Conservation (phyloP, 2,113 vertebrate species). For the Apaloderma vittatum region DNA sequence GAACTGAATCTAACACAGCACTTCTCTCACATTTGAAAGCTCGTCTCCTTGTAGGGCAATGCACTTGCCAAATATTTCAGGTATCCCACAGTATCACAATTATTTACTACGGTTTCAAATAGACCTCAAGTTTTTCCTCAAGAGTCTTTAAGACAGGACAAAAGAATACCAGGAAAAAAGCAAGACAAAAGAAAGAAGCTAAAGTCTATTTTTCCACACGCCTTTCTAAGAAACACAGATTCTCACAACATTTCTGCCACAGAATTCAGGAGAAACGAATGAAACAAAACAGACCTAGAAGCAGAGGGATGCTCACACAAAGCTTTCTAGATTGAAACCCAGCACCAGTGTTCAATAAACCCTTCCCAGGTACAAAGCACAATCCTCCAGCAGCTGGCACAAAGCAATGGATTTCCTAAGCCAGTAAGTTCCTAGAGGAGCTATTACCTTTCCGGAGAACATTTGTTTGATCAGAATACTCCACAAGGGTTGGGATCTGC, state of each 20-base stretch:
- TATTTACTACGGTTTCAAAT: neutral
- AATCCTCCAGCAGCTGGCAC: neutral
- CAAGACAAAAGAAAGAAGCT: neutral
- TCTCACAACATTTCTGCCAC: neutral
- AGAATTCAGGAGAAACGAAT: neutral
- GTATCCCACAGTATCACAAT: neutral
- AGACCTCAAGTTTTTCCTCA: neutral
- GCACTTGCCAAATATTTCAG: neutral
- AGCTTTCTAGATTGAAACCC: neutral
- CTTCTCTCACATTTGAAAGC: neutral
- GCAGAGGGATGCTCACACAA: neutral
- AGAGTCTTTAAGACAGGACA: neutral
- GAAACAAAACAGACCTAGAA: accelerated
- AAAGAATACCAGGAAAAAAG: neutral
- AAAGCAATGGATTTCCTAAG: neutral
- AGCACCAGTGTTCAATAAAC: neutral
- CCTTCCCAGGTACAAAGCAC: neutral
- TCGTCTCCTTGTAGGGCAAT: neutral
- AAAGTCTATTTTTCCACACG: neutral
- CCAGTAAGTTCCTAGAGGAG: neutral
- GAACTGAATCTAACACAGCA: neutral
- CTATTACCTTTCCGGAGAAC: slow-evolving; percentile 87
- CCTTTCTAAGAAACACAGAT: neutral
- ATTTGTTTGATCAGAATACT: slow-evolving; percentile 90
- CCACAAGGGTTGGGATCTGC: slow-evolving; percentile 91